Conservation (phyloP, 2,797 vertebrate species). For the Lepus townsendii region DNA sequence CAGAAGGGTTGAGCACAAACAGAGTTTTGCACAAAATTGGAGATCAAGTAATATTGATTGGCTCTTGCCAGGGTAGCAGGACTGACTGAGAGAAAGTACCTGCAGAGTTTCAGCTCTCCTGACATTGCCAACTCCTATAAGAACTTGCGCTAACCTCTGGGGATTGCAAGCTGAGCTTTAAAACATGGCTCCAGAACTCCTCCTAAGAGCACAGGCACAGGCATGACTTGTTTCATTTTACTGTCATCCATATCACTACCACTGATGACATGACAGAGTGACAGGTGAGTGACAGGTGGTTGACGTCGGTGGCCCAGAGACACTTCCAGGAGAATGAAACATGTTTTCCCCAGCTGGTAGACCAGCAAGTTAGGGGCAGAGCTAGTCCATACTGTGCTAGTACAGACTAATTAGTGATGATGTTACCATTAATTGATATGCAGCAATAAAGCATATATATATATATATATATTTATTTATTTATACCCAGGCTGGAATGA, state of each 20-base stretch:
- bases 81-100: slow-evolving; percentile 54
- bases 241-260: slow-evolving; percentile 34
- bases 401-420: background rate
- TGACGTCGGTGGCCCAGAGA: background rate
- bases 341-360: background rate
- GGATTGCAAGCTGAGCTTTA: slow-evolving; percentile 50
- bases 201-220: slow-evolving; percentile 8
- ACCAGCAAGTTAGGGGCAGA: background rate
- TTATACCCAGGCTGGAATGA: background rate
- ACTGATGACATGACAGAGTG: slow-evolving; percentile 6
- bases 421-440: background rate
- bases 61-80: slow-evolving; percentile 67
- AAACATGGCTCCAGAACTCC: slow-evolving; percentile 55
- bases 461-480: background rate
- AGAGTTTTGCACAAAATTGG: slow-evolving; percentile 78
- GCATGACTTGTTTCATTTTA: slow-evolving; percentile 59
- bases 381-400: background rate
- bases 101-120: slow-evolving; percentile 57
- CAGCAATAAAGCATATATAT: background rate
- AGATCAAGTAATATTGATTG: slow-evolving; percentile 83
- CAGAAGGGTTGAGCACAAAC: slow-evolving; percentile 70
- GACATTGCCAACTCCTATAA: slow-evolving; percentile 63
- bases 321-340: background rate
- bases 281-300: background rate
- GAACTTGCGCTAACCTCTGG: slow-evolving; percentile 65